A percentile compares a stretch with the other conserved stretches of the same genome.
phyloP scores from a whole-genome alignment of 1,140 invertebrate genomes.

The Macrobrachium rosenbergii region DNA sequence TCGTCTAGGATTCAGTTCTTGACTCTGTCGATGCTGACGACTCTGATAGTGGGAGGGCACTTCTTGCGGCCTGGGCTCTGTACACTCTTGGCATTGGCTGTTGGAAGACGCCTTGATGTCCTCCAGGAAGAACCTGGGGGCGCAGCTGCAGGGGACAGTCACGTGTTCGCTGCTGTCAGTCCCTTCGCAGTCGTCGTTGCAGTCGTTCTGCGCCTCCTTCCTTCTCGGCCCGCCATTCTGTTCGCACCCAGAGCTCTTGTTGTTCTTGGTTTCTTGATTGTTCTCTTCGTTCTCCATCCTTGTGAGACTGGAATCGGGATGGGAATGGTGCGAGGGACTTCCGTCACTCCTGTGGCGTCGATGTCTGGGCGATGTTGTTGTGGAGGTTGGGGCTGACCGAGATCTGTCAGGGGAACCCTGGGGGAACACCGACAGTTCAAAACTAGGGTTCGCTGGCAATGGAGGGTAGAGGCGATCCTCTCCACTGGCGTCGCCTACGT shows the following conservation, averaged over 20 bases:
- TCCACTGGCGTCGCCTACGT: background rate
- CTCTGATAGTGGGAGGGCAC: conserved; percentile 5
- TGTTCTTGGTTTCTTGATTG: background rate
- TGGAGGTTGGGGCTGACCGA: conserved; percentile 48
- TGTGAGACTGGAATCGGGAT: background rate
- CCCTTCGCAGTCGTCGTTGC: conserved; percentile 39
- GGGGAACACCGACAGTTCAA: conserved; percentile 47
- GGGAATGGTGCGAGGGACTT: background rate
- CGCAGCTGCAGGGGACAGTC: conserved; percentile 61
- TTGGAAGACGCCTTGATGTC: conserved; percentile 29
- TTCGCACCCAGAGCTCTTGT: background rate
- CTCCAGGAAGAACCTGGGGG: conserved; percentile 61
- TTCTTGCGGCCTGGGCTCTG: conserved; percentile 33
- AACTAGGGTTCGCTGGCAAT: conserved; percentile 13
- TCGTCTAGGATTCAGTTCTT: background rate
- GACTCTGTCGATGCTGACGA: conserved; percentile 32
- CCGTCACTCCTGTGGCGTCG: background rate
- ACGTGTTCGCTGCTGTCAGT: conserved; percentile 25
- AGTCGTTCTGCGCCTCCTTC: conserved; percentile 18
- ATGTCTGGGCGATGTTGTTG: conserved; percentile 45
- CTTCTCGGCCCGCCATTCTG: conserved; percentile 42
- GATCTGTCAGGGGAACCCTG: background rate
- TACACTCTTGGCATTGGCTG: conserved; percentile 33
- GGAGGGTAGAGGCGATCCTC: background rate
- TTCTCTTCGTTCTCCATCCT: background rate